Base-by-base conservation (phyloP, 2,797 vertebrate genomes). In the Ibycter americanus region DNA sequence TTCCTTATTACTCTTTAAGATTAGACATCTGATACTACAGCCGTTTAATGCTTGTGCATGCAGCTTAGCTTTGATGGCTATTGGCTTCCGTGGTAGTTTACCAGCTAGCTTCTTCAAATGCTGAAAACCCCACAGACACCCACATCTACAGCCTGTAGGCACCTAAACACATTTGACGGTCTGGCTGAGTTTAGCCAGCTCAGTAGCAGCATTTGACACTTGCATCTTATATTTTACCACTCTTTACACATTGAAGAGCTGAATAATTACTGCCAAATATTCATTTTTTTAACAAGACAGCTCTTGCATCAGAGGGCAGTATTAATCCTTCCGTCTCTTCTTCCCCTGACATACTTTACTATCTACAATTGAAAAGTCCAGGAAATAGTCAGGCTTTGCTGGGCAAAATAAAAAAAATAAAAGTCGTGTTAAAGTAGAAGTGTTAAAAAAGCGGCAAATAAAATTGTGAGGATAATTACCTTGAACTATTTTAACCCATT, bases 401-500 rank as follows among this genome's bases (percentile, higher is more conserved):
- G 32, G 6, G 38, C 15, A 6, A 67, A 83, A 76, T n/a, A 83
- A 76, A n/a, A 2, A 18, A 66, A 51, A 34, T 55, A 23, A 38
- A 62, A n/a, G 21, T 32, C 51, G 42, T 58, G 31, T 58, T 91
- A 59, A 90, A 94, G 34, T 27, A n/a, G 51, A 89, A 55, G 26
- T 87, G 27, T 85, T 83, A 80, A 85, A 95, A 82, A n/a, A 59
- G 6, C 3, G 22, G 26, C 63, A 96, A 92, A 91, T 82, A 88
- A 86, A 89, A 92, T 67, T 56, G 34, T 42, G 76, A 80, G 25
- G 49, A 71, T 62, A 92, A 96, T 87, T 89, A 65, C 62, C 72
- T 70, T 79, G 23, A 96, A 91, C 55, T 42, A 59, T 70, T 96
- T 94, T 89, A 95, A 81, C 32, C 5, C 25, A 46, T 78, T 93